Percentiles rank a stretch among this genome's conserved stretches.
phyloP scores from a whole-genome alignment of 2,113 vertebrate species.

The Camarhynchus parvulus region DNA sequence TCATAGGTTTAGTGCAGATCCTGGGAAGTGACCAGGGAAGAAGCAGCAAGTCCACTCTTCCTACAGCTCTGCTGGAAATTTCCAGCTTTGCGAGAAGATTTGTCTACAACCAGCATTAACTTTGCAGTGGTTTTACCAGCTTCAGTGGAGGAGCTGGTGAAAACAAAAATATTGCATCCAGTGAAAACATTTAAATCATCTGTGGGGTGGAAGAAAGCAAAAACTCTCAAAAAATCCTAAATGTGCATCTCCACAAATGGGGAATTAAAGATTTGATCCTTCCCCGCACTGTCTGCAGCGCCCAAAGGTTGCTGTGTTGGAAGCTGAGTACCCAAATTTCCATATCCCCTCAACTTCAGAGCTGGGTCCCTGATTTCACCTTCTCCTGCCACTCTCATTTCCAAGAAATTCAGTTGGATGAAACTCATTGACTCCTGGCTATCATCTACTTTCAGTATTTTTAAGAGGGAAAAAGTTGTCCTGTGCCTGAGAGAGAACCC shows the following conservation, averaged over 20 bases:
- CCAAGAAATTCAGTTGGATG: not conserved
- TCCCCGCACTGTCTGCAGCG: rapidly evolving
- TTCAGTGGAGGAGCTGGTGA: not conserved
- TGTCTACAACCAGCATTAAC: rapidly evolving
- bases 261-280: not conserved
- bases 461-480: not conserved
- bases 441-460: not conserved
- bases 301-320: not conserved
- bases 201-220: not conserved
- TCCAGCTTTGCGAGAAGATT: not conserved
- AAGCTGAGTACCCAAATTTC: not conserved
- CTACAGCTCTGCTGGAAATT: rapidly evolving
- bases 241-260: not conserved
- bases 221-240: not conserved
- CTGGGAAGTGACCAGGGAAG: not conserved
- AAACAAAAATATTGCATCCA: not conserved
- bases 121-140: not conserved
- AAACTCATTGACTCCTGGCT: not conserved
- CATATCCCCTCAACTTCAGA: not conserved
- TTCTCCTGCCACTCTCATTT: not conserved
- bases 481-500: not conserved
- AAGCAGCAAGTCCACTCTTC: not conserved
- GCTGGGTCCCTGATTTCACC: not conserved
- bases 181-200: not conserved
- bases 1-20: not conserved